phyloP scores from a whole-genome alignment of 2,113 vertebrate species.

The Podarcis raffonei region DNA sequence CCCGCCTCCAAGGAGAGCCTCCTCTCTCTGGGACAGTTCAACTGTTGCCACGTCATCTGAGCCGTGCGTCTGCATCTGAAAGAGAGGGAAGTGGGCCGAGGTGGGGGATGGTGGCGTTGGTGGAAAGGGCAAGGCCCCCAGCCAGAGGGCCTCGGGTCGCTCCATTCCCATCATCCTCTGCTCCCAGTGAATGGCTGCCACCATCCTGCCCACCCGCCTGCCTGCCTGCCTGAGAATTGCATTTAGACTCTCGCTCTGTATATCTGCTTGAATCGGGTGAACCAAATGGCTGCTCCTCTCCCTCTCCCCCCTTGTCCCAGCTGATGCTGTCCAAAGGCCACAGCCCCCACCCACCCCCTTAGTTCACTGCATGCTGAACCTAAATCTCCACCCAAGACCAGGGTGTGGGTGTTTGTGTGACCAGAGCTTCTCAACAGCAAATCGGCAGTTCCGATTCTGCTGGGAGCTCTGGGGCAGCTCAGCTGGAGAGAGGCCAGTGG shows the following conservation, averaged over 20 bases:
- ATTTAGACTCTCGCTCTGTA: not conserved
- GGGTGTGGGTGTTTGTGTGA: not conserved
- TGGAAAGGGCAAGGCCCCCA: not conserved
- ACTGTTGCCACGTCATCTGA: slow-evolving; percentile 88
- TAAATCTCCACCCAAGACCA: not conserved
- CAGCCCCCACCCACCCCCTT: not conserved
- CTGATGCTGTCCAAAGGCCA: too few species aligned
- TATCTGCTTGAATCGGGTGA: not conserved
- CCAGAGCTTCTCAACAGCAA: not conserved
- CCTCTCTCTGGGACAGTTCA: slow-evolving; percentile 87
- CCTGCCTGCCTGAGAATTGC: not conserved
- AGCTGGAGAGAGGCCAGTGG: not conserved
- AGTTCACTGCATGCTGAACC: not conserved
- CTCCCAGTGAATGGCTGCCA: rapidly evolving
- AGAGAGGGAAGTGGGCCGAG: not conserved
- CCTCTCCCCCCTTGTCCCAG: not conserved
- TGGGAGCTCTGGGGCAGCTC: too few species aligned
- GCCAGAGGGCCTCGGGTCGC: not conserved
- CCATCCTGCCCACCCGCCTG: not conserved
- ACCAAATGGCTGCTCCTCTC: not conserved
- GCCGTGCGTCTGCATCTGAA: not conserved
- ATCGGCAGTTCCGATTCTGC: not conserved
- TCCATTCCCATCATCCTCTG: not conserved
- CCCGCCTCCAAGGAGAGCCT: slow-evolving; percentile 82
- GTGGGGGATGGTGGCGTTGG: not conserved